phyloP scores from a whole-genome alignment of 2,797 vertebrate genomes.

The Hyperoplus immaculatus region DNA sequence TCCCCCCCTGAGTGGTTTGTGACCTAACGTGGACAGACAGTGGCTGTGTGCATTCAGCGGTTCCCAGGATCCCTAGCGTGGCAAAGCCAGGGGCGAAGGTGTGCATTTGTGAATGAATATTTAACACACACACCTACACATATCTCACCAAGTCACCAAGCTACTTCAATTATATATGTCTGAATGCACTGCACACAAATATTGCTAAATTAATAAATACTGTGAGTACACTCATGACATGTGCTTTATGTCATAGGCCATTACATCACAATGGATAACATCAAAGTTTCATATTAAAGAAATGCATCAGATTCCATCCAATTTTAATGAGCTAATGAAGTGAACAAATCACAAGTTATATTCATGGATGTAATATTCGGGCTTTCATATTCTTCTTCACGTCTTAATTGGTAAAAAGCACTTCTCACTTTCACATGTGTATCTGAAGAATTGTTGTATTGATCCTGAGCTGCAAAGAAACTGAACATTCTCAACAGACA shows the following conservation, averaged over 20 bases:
- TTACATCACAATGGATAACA: not conserved
- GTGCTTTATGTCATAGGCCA: not conserved
- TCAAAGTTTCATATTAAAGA: not conserved
- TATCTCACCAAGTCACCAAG: conserved; percentile 12
- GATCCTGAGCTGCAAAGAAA: not conserved
- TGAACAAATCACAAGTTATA: not conserved
- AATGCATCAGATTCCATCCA: too few species aligned
- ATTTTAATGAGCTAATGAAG: not conserved
- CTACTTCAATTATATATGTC: not conserved
- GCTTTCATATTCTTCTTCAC: not conserved
- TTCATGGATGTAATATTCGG: not conserved
- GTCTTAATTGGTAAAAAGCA: not conserved
- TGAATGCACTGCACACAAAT: not conserved
- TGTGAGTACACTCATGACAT: not conserved
- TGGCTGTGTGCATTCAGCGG: not conserved
- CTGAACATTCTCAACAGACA: not conserved
- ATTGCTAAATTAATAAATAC: conserved; percentile 11
- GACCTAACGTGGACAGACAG: conserved; percentile 49
- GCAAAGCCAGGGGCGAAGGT: conserved; percentile 28
- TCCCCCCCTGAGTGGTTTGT: conserved; percentile 25
- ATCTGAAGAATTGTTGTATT: not conserved
- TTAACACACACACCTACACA: conserved; percentile 21
- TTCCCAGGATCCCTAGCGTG: conserved; percentile 21
- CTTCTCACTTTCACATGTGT: not conserved
- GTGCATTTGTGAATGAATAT: conserved; percentile 39